Percentiles rank a stretch among this genome's conserved stretches.
Conservation (phyloP, 2,113 vertebrate species). For the Pseudolaguvia tuberculata region DNA sequence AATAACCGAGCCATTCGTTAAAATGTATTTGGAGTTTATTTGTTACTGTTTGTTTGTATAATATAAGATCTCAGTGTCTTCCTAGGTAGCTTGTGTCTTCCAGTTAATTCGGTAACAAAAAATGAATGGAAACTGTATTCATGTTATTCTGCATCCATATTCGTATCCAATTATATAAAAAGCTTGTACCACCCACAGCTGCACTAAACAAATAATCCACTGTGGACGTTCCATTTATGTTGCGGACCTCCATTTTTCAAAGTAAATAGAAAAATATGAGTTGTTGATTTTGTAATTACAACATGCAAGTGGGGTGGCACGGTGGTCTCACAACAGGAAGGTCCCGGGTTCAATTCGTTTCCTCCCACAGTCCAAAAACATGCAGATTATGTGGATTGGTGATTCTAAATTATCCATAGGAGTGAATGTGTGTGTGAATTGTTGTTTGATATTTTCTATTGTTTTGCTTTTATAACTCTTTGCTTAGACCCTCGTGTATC, state of each 20-base stretch:
- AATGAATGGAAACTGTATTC: neutral
- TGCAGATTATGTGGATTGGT: no score
- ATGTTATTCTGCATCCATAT: neutral
- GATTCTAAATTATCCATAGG: no score
- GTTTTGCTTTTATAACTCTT: conserved; percentile 9
- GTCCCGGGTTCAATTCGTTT: no score
- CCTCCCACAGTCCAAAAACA: no score
- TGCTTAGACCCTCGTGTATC: neutral
- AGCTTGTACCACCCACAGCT: neutral
- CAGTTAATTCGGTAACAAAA: neutral
- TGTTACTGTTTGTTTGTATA: neutral
- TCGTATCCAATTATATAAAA: neutral
- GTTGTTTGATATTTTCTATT: conserved; percentile 5
- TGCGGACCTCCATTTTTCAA: neutral
- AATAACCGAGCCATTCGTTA: neutral
- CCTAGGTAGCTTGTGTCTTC: neutral
- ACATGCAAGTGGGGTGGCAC: neutral
- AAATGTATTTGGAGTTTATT: neutral
- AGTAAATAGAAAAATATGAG: neutral
- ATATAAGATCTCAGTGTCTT: neutral
- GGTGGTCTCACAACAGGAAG: no score
- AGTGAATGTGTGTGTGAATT: no score
- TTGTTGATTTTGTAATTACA: neutral
- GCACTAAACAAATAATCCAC: neutral
- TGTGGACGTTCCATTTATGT: neutral